Evolutionary conservation across 2,797 vertebrate species (phyloP), one percentile per base, ranked within the genome.

Genomic region (Oryzias sinensis): DNA sequence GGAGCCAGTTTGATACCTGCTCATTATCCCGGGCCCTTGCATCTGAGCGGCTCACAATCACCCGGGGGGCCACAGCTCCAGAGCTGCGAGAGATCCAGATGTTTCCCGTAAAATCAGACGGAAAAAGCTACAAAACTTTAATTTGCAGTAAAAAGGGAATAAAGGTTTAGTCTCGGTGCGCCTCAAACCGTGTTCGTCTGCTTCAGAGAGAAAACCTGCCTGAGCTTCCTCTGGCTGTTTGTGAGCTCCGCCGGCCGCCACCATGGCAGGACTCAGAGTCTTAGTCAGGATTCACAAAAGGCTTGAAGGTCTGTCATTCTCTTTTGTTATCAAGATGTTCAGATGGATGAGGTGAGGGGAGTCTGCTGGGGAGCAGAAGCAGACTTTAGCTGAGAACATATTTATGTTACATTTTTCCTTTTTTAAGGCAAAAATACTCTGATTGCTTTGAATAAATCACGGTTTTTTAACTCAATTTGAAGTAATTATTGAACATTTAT

Each of bases 91-190:
- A 73, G 74, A 79, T 84, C 89, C 92, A 93, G 91, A 92, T 93
- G 92, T 91, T 93, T 92, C 92, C 90, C 81, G 88, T 93, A 92
- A 93, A 92, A 91, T 88, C 87, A 83, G 84, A 91, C 85, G 91
- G 91, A 92, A 92, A 93, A 93, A 92, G 89, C 91, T 90, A 91
- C 92, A 91, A 92, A 91, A 91, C 75, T 90, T 91, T 91, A 92
- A 92, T 92, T 92, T 86, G 89, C 88, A 91, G 88, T 92, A 88
- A 91, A 90, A 89, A 49, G 68, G 81, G 86, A 76, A 90, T 90
- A 88, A 90, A 87, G 88, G 84, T 90, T 93, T 91, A 85, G 77
- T 66, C 83, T 86, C 65, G 49, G 80, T 69, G 82, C 4, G 74
- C 85, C 86, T 88, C 72, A 65, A 85, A 90, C 74, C 73, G 69